Base-by-base conservation (phyloP, 2,888 invertebrate genomes). In the Pachymerium ferrugineum region DNA sequence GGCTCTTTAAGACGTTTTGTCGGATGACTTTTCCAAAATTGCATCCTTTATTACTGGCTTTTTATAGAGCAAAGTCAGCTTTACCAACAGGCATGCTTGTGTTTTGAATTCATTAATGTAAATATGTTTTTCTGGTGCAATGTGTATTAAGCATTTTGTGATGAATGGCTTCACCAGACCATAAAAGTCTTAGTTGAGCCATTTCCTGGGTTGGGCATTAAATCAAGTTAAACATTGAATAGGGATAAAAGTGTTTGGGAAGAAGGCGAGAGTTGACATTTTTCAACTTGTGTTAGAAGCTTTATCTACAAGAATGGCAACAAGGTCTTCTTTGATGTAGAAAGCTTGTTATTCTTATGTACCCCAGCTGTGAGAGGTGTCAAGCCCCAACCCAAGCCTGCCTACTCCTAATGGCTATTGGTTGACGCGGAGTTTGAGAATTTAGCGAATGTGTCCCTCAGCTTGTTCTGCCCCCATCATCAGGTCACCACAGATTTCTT, bases 141-240 rank as follows among this genome's bases (percentile, higher is more conserved):
- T n/a, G n/a, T 54, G 47, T 22, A 54, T 54, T 54, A 54, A 19
- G 47, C 47, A 54, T 54, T 54, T 54, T 19, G 47, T 54, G 47
- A 54, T 54, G 47, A 4, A 19, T 54, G 19, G 19, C 22, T 54
- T 22, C 47, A 54, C 19, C 47, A 54, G 47, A 22, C 47, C 4
- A 22, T 54, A 22, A 54, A 47, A 54, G 22, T 0, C 19, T 22
- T 16, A 22, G 47, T 19, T 22, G 22, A 54, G 47, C 47, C 47
- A 54, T 16, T 47, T 47, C 19, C 19, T 3, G 22, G 22, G n/a
- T 22, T 14, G 19, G 47, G 22, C 47, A 16, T 54, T 54, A 54
- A 54, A 54, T 54, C 47, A 54, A 54, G 47, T 54, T 54, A 47
- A 54, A 19, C 47, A 54, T 54, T 54, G 47, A 54, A 54, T n/a